Base-by-base conservation (phyloP, 1,140 invertebrate genomes). In the Holotrichia oblita region DNA sequence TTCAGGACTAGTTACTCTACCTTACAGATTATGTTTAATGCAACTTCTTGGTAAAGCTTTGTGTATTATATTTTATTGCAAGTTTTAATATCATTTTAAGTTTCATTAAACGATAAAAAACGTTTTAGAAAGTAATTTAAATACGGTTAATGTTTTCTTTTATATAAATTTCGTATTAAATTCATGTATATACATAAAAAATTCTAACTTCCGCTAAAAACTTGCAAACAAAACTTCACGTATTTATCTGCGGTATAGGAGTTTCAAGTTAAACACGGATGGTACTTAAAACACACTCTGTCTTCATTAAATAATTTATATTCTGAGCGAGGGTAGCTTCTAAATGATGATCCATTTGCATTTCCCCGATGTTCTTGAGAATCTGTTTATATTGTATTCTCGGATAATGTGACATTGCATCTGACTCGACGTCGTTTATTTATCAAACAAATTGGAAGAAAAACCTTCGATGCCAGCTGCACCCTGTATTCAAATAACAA, bases 371-470 rank as follows among this genome's bases (percentile, higher is more conserved):
- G 27, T 69, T 69, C 61, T 69, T 69, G 61, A 27, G 27, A 69
- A 69, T 69, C 3, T 69, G 61, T 69, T 69, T 69, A 27, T 20
- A 12, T 69, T 27, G 20, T 24, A 69, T 69, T 69, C 22, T 17
- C 22, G 3, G 61, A 69, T 69, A 69, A 69, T 69, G 22, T 69
- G 61, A 69, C 61, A 27, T 69, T 14, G 61, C 22, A 14, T 69
- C 22, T 34, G 22, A 34, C 27, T 69, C 61, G 4, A 22, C 27
- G 61, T 69, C 61, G 61, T 69, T 69, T 69, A 69, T 69, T 69
- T 69, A 22, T 69, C 61, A 69, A 69, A 69, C 61, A 69, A 27
- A 69, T 69, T 69, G 61, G 22, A 69, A 69, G 61, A 69, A 69
- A 69, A 69, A 69, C 61, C 17, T 34, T 27, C 61, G 20, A 17